These are phyloP conservation scores for Epistrophella euchroma DNA, from an alignment of 2,888 invertebrate species.

Conservation along the genomic window DNA sequence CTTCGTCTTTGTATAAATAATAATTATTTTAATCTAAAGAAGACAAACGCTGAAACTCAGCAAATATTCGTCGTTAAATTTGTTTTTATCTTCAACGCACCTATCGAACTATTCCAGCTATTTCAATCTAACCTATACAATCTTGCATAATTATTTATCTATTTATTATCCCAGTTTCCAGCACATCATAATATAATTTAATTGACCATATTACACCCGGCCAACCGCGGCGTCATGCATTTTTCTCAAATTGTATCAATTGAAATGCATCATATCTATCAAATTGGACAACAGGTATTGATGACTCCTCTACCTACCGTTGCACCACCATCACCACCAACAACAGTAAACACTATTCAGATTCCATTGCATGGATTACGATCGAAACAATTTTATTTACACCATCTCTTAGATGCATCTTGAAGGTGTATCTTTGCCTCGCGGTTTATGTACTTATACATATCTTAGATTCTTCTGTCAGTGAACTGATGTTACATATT, in stretches of 20 bases:
- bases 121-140: neutral
- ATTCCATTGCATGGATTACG: neutral
- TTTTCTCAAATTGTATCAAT: conserved; percentile 38
- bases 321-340: neutral
- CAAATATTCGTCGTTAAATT: neutral
- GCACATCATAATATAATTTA: conserved; percentile 23
- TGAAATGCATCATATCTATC: conserved; percentile 55
- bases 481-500: conserved; percentile 26
- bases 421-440: conserved; percentile 32
- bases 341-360: neutral
- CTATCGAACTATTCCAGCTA: neutral
- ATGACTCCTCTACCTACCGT: conserved; percentile 50
- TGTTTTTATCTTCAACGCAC: conserved; percentile 1
- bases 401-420: conserved; percentile 25
- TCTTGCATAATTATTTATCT: conserved; percentile 22
- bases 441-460: no score
- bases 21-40: neutral
- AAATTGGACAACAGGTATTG: conserved; percentile 47
- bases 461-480: conserved; percentile 30
- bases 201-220: conserved; percentile 23
- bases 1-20: no score
- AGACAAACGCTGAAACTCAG: neutral
- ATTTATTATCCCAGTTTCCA: neutral
- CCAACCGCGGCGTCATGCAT: conserved; percentile 12
- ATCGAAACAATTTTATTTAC: conserved; percentile 43